Evolutionary conservation across 2,113 vertebrate species (phyloP).

Genomic region (Pipra filicauda): DNA sequence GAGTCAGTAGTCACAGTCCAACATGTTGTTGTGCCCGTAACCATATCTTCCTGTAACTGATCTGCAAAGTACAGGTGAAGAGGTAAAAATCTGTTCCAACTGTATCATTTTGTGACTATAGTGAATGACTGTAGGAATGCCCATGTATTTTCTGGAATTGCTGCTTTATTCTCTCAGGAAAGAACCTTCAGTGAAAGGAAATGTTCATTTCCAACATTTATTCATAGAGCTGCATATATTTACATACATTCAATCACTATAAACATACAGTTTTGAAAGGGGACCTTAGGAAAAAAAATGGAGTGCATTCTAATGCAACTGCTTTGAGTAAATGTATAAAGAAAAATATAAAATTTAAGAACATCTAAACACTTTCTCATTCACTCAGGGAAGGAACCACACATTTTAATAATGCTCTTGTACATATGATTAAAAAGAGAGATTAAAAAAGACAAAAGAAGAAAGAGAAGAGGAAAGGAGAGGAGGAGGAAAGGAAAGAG

Average conservation of each 20-base stretch:
- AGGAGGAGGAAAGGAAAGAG: neutral
- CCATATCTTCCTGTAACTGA: neutral
- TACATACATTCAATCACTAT: neutral
- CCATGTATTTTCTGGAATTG: neutral
- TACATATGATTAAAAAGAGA: neutral
- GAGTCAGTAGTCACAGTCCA: neutral
- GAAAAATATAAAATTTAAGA: neutral
- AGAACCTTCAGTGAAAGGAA: neutral
- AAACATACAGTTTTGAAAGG: neutral
- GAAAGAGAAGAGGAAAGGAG: neutral
- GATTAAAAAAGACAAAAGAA: neutral
- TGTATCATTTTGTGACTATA: neutral
- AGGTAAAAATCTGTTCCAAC: neutral
- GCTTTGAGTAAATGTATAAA: neutral
- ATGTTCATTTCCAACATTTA: neutral
- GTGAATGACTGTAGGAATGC: neutral
- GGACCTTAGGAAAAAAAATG: neutral
- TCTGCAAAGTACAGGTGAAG: neutral
- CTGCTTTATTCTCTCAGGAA: neutral
- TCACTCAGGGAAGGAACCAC: neutral
- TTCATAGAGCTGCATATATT: neutral
- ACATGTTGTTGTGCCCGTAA: neutral
- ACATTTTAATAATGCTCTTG: neutral
- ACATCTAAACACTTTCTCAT: neutral
- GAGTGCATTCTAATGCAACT: neutral